phyloP scores from a whole-genome alignment of 2,113 vertebrate species.

The Rhinichthys klamathensis region DNA sequence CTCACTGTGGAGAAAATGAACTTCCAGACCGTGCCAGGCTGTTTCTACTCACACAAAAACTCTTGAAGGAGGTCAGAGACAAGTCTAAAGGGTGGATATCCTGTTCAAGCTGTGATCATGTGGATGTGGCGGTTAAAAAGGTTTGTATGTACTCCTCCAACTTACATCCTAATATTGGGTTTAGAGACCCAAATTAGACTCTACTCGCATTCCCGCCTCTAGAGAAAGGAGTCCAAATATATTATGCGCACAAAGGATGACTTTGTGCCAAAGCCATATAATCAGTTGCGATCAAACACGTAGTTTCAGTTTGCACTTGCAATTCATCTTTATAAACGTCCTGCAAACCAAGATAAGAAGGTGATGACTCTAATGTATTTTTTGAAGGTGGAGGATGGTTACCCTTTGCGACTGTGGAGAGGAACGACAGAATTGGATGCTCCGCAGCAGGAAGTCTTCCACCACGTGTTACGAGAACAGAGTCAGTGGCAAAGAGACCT shows the following conservation, averaged over 20 bases:
- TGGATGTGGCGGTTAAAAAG: conserved; percentile 77
- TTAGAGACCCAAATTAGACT: neutral
- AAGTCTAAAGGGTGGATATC: conserved; percentile 70
- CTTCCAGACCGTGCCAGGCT: conserved; percentile 50
- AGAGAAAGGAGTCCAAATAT: neutral
- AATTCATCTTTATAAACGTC: neutral
- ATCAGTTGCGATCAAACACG: neutral
- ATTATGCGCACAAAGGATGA: neutral
- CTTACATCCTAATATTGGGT: too few species aligned
- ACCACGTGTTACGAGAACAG: conserved; percentile 73
- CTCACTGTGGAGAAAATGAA: conserved; percentile 25
- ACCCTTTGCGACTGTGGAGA: conserved; percentile 75
- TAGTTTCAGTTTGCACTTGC: neutral
- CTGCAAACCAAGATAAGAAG: neutral
- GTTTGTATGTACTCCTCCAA: conserved; percentile 58
- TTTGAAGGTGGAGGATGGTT: conserved; percentile 72
- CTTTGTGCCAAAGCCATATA: neutral
- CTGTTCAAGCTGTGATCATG: conserved; percentile 66
- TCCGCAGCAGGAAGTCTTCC: conserved; percentile 69
- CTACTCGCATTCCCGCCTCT: neutral
- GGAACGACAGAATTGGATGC: conserved; percentile 75
- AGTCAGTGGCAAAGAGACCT: conserved; percentile 71
- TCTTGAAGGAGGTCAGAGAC: conserved; percentile 71
- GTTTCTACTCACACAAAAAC: conserved; percentile 66
- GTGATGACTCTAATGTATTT: neutral